Conservation (phyloP, 1,140 invertebrate species). For the Platyscapa corneri region DNA sequence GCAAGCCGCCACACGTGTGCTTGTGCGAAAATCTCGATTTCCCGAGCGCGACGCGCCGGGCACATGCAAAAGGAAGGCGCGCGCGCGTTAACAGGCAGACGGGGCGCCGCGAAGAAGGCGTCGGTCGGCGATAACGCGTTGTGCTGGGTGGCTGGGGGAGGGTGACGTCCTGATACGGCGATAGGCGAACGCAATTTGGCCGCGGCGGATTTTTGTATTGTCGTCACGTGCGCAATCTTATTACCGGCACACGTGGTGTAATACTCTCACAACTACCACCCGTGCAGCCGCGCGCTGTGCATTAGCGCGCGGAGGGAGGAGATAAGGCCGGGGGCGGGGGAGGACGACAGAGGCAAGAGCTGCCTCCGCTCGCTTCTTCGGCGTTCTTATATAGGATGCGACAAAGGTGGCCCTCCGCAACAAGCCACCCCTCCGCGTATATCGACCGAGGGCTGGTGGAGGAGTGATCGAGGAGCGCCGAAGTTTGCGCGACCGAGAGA, state of each 20-base stretch:
- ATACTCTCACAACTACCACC: slow-evolving; percentile 60
- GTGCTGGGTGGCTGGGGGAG: neutral
- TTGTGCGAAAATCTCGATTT: neutral
- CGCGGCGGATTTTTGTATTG: slow-evolving; percentile 67
- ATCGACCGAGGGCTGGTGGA: no score
- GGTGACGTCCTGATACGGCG: slow-evolving; percentile 26
- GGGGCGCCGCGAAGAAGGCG: slow-evolving; percentile 1
- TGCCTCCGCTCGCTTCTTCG: slow-evolving; percentile 1
- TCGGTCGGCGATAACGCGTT: neutral
- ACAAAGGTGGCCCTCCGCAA: slow-evolving; percentile 52
- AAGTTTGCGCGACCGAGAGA: slow-evolving; percentile 59
- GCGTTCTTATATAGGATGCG: slow-evolving; percentile 62
- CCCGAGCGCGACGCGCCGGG: neutral
- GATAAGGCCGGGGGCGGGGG: neutral
- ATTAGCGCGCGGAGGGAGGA: slow-evolving; percentile 30
- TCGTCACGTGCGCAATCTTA: slow-evolving; percentile 70
- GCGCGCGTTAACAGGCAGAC: slow-evolving; percentile 26
- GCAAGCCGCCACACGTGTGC: neutral
- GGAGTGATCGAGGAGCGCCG: slow-evolving; percentile 63
- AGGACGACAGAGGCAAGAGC: neutral
- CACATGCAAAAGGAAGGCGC: slow-evolving; percentile 40
- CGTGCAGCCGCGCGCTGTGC: neutral
- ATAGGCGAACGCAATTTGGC: slow-evolving; percentile 50
- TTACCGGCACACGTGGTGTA: slow-evolving; percentile 71
- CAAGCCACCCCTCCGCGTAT: neutral